Evolutionary conservation across 2,113 vertebrate species (phyloP), one percentile per base, ranked within the genome.

Genomic region (Trichomycterus rosablanca): DNA sequence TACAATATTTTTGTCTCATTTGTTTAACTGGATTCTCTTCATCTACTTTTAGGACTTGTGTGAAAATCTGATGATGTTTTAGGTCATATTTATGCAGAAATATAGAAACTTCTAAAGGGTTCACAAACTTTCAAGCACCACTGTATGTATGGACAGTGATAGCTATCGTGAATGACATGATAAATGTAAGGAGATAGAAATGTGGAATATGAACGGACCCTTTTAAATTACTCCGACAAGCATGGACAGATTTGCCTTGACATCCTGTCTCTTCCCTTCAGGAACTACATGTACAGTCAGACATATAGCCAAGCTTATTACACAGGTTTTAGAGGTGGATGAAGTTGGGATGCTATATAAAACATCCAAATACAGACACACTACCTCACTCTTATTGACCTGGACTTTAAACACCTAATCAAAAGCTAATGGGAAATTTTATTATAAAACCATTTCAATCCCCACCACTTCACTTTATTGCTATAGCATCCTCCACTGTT

Each of bases 201-300:
- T 62, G 65, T 73, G 65, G 76, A 16, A 48, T 64, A 53, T 56
- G 63, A 67, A 56, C 76, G 80, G 76, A 80, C 79, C 63, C 50
- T 52, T 77, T 76, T 70, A 64, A 76, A 80, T 73, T 75, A 53
- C 61, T 63, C 66, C 69, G 75, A 83, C 45, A 49, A 63, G 71
- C 63, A 48, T 19, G 49, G 28, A 28, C 73, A 79, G 77, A 83
- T 81, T 53, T 57, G 65, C 57, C 54, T 67, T 72, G 76, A 79
- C 73, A 59, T 50, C 49, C 67, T 71, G 70, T 75, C 69, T 79
- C 49, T 59, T 67, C 75, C 77, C 80, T 81, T 74, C 66, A 75
- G 67, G 69, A 76, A 71, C 65, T 55, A 74, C 61, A 75, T 65
- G 19, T 14, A 49, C n/a, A n/a, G n/a, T n/a, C n/a, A 63, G 59